phyloP scores from a whole-genome alignment of 2,888 invertebrate species.

The Carabus problematicus region DNA sequence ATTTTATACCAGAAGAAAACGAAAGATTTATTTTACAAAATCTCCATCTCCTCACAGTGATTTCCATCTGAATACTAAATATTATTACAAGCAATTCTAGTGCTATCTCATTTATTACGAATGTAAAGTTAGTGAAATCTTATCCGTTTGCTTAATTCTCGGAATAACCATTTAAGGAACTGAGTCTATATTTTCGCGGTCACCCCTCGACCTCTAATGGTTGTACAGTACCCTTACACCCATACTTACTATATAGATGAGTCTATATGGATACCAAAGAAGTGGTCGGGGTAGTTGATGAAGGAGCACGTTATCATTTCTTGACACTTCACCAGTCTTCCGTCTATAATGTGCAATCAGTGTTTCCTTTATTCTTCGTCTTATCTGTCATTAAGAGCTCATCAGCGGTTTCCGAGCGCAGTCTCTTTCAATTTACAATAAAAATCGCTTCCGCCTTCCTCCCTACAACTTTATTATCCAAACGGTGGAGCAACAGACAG shows the following conservation, averaged over 20 bases:
- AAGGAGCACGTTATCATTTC: conserved; percentile 45
- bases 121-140: conserved; percentile 1
- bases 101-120: background rate
- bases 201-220: too few species aligned
- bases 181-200: too few species aligned
- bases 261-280: too few species aligned
- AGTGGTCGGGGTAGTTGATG: background rate
- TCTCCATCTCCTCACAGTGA: background rate
- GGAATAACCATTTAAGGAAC: too few species aligned
- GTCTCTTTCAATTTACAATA: conserved; percentile 43
- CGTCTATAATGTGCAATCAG: conserved; percentile 48
- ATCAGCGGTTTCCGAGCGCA: conserved; percentile 41
- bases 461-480: conserved; percentile 30
- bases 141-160: too few species aligned
- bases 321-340: conserved; percentile 45
- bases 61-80: background rate
- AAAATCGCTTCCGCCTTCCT: conserved; percentile 24
- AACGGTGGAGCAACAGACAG: conserved; percentile 1
- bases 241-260: too few species aligned
- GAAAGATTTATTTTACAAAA: background rate
- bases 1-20: background rate
- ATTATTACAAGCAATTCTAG: conserved; percentile 1
- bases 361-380: conserved; percentile 46
- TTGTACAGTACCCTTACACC: too few species aligned
- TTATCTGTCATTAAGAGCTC: conserved; percentile 48